Evolutionary conservation across 2,113 vertebrate genomes (phyloP), one percentile per base, ranked within the genome.

Genomic region (Stegostoma tigrinum): DNA sequence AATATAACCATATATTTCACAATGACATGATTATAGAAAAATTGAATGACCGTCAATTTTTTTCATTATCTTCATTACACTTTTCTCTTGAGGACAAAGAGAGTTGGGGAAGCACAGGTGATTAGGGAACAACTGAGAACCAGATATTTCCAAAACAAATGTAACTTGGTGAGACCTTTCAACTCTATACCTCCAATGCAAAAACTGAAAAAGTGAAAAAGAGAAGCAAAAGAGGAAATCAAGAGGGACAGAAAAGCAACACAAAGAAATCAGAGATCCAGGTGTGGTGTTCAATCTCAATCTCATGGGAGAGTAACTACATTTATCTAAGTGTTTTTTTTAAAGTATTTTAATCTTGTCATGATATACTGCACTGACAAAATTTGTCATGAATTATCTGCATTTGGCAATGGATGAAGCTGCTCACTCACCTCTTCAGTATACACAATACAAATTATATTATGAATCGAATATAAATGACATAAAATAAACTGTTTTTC

Each of bases 341-440:
- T 17, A 27, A 52, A 48, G 42, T 70, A 48, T 95, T 70, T 72
- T 72, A n/a, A 72, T 95, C 38, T 70, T 70, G 67, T 45, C 48
- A 8, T 72, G 93, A 95, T 48, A 70, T 95, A 95, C 27, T 95
- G 23, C 70, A 68, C 93, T 70, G 93, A 5, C 67, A 70, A 70
- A 27, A 94, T 27, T 14, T 27, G 67, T 68, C 48, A 72, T 70
- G 38, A 72, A 95, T 17, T 23, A 48, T 30, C 12, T 48, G 42
- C 7, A 68, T 95, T 72, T 48, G 48, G 3, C 67, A 45, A 48
- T 48, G 42, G 27, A 95, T 27, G 24, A 95, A 68, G 34, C 66
- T 95, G 45, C 38, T 70, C 21, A 42, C 30, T 1, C 34, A 27
- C 42, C 48, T 21, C 24, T 72, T 30, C 45, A 94, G 67, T 70